Conservation (phyloP, 2,888 invertebrate genomes). For the Drepanosiphum platanoidis region DNA sequence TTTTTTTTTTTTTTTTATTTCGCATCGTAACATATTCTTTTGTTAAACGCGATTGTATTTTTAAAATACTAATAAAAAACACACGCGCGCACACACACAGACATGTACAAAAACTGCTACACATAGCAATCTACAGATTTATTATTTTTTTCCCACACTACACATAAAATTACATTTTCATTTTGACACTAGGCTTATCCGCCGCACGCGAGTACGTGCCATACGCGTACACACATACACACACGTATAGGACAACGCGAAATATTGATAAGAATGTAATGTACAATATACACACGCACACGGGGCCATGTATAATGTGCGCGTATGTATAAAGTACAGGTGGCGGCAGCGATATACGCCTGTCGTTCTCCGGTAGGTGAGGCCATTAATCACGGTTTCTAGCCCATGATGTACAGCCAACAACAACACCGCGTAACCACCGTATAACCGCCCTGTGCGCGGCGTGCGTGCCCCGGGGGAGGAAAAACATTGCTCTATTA, state of each 20-base stretch:
- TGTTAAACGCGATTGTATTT: neutral
- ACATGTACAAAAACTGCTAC: neutral
- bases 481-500: neutral
- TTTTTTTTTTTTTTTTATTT: neutral
- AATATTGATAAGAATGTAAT: constrained; percentile 48
- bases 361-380: constrained; percentile 18
- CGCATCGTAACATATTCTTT: neutral
- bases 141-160: neutral
- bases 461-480: neutral
- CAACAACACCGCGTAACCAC: neutral
- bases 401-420: constrained; percentile 19
- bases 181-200: neutral
- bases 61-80: neutral
- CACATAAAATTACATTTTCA: neutral
- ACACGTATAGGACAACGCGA: neutral
- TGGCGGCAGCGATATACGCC: constrained; percentile 16
- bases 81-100: no score
- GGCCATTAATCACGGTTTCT: constrained; percentile 41
- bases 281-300: neutral
- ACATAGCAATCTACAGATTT: neutral
- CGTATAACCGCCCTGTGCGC: neutral
- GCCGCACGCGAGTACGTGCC: neutral
- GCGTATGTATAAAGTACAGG: neutral
- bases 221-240: neutral
- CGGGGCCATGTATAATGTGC: neutral